Evolutionary conservation across 1,140 invertebrate genomes (phyloP).

Genomic region (Pemphigus obesinymphae): DNA sequence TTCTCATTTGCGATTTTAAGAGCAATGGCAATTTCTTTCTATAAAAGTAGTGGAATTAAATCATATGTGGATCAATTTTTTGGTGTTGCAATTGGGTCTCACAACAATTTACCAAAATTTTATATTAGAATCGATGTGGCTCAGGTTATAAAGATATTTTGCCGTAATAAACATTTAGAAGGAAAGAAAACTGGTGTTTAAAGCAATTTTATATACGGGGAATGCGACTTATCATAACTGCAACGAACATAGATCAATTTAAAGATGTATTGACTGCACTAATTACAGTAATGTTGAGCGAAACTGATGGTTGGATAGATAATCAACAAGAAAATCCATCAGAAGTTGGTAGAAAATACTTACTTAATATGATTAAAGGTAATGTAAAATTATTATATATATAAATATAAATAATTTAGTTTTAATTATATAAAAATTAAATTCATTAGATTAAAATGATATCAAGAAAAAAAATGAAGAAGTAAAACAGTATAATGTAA

Average conservation of each 20-base stretch:
- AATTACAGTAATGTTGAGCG: not conserved
- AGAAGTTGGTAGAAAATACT: not conserved
- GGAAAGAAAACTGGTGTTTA: not conserved
- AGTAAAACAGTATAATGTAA: too few relatives aligned
- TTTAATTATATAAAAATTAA: too few relatives aligned
- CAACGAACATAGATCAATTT: not conserved
- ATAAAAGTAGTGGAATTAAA: not conserved
- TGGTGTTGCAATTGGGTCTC: not conserved
- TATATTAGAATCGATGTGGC: not conserved
- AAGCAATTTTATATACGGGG: not conserved
- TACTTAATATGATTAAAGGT: not conserved
- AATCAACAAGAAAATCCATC: not conserved
- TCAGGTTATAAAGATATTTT: not conserved
- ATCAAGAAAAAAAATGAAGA: too few relatives aligned
- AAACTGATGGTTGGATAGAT: not conserved
- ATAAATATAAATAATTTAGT: not conserved
- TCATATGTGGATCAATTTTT: not conserved
- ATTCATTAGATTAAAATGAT: too few relatives aligned
- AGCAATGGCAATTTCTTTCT: not conserved
- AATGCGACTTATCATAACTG: not conserved
- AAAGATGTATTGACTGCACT: not conserved
- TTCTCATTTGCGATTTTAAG: too few relatives aligned
- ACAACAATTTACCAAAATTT: not conserved
- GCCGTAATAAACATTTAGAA: not conserved
- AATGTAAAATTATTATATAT: not conserved